Evolutionary conservation across 2,113 vertebrate genomes (phyloP).

Genomic region (Lophura nycthemera): DNA sequence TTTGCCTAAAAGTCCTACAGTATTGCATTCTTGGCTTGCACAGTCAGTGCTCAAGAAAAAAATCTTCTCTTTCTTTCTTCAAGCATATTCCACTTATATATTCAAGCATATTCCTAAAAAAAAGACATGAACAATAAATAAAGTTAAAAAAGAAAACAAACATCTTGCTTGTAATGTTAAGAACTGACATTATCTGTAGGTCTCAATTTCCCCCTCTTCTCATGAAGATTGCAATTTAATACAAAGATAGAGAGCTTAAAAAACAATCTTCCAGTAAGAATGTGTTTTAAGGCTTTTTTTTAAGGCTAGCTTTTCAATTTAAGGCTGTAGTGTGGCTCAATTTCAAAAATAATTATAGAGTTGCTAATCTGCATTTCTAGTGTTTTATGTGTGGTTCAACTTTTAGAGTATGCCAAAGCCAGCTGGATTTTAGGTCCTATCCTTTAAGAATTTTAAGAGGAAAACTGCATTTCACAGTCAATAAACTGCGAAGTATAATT

Average conservation of each 20-base stretch:
- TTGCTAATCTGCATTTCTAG: not conserved
- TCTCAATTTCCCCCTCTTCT: not conserved
- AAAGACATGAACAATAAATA: not conserved
- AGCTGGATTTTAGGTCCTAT: not conserved
- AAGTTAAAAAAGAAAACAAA: fast-evolving
- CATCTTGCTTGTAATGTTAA: not conserved
- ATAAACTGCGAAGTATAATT: not conserved
- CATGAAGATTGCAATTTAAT: not conserved
- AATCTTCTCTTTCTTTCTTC: not conserved
- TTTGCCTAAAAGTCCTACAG: not conserved
- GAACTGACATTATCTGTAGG: not conserved
- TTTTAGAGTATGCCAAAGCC: not conserved
- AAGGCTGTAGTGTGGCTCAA: not conserved
- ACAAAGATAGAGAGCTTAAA: not conserved
- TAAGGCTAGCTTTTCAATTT: not conserved
- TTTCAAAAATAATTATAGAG: not conserved
- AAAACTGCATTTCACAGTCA: not conserved
- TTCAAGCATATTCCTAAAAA: not conserved
- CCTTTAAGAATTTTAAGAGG: not conserved
- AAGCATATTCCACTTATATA: not conserved
- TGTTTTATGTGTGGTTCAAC: not conserved
- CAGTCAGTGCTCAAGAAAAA: not conserved
- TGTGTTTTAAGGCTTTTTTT: not conserved
- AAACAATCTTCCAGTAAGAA: not conserved
- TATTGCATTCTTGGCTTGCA: not conserved